Evolutionary conservation across 2,888 invertebrate species (phyloP).

Genomic region (Tachystola acroxantha): DNA sequence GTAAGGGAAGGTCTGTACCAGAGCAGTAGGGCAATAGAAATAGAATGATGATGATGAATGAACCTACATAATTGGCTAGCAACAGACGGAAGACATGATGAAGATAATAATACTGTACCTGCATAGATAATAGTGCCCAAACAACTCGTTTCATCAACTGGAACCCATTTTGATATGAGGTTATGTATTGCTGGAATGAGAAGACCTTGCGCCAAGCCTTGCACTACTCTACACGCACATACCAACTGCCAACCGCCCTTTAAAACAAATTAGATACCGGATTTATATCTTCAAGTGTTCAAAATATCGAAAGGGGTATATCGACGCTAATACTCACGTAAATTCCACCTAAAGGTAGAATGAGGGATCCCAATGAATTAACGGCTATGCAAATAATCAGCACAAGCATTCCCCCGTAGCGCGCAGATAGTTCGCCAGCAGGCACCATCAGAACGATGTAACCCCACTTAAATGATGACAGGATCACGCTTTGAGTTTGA

Average conservation of each 20-base stretch:
- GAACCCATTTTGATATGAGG: slow-evolving; percentile 85
- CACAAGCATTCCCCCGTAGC: slow-evolving; percentile 81
- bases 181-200: slow-evolving; percentile 83
- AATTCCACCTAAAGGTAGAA: slow-evolving; percentile 23
- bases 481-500: slow-evolving; percentile 48
- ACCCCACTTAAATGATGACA: slow-evolving; percentile 75
- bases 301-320: too few relatives aligned
- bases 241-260: slow-evolving; percentile 77
- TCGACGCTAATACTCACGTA: slow-evolving; percentile 21
- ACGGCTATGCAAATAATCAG: slow-evolving; percentile 35
- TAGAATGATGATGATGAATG: too few relatives aligned
- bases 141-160: slow-evolving; percentile 72
- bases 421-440: slow-evolving; percentile 80
- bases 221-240: slow-evolving; percentile 82
- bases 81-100: too few relatives aligned
- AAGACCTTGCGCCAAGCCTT: slow-evolving; percentile 86
- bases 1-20: too few relatives aligned
- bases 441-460: slow-evolving; percentile 83
- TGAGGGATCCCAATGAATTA: slow-evolving; percentile 45
- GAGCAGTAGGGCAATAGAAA: too few relatives aligned
- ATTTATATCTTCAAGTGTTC: too few relatives aligned
- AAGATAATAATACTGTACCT: slow-evolving; percentile 27
- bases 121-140: slow-evolving; percentile 56
- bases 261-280: too few relatives aligned
- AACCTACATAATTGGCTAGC: too few relatives aligned